Base-by-base conservation (phyloP, 2,797 vertebrate species). In the Synaphobranchus kaupii region DNA sequence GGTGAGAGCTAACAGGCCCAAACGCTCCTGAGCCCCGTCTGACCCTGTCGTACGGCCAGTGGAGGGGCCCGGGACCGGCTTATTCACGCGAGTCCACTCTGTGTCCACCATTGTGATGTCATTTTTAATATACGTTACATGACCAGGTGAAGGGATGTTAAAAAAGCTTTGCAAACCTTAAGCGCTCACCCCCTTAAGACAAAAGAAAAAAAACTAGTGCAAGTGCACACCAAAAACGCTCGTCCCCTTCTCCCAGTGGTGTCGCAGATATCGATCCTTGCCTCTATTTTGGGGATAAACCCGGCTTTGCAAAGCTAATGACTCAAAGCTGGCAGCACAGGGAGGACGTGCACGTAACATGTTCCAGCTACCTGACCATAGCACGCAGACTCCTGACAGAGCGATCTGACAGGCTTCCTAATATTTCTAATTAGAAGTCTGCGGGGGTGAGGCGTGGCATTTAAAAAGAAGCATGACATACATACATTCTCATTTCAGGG, bases 401-500 rank as follows among this genome's bases (percentile, higher is more conserved):
- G 50, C 31, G 12, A n/a, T 28, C 85, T 56, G 68, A 78, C 48
- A 85, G 3, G 12, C 47, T n/a, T 63, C n/a, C 15, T 78, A 58
- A 60, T 78, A 17, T 56, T n/a, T 85, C 84, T 88, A 85, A 88
- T 85, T 82, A 85, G 87, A 66, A 78, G 87, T 52, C 87, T 68
- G 58, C 28, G 31, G 87, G 73, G 71, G 60, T 58, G n/a, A 34
- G 5, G n/a, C 4, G 4, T 56, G 83, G 28, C 83, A 84, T 71
- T 85, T 56, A 22, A n/a, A 58, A 39, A 31, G 85, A 60, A 20
- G 34, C 13, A 39, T 78, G 84, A 39, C 39, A 39, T 39, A 39
- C 39, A 86, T 86, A 54, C 50, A 34, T 80, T 34, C 84, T 81
- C 58, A 52, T 80, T 28, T 81, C 39, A 68, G 58, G n/a, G 60